Conservation (phyloP, 2,888 invertebrate genomes). For the Lasioglossum zephyrum region DNA sequence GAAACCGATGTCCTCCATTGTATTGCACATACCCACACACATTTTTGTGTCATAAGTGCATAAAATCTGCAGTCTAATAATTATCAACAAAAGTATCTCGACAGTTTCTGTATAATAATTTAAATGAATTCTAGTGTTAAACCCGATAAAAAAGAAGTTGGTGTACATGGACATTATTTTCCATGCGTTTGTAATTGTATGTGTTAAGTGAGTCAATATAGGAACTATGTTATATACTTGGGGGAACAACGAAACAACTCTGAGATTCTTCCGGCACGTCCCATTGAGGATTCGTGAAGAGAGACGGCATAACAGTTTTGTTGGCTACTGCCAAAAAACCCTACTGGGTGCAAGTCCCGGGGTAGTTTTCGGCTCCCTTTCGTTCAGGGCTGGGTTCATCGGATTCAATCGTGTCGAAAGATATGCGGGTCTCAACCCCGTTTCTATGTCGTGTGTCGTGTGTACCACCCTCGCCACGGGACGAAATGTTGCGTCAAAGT, state of each 20-base stretch:
- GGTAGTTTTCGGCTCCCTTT: constrained; percentile 7
- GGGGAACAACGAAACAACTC: neutral
- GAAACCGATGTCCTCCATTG: no score
- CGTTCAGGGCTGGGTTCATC: constrained; percentile 17
- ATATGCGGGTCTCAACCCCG: constrained; percentile 12
- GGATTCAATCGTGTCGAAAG: constrained; percentile 47
- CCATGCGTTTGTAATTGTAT: neutral
- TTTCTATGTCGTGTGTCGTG: neutral
- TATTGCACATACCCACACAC: no score
- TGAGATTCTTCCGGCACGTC: neutral
- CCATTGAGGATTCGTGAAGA: neutral
- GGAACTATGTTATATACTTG: no score
- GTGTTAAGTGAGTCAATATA: neutral
- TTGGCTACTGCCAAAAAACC: neutral
- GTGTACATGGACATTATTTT: no score
- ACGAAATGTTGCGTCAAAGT: constrained; percentile 32
- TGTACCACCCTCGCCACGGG: neutral
- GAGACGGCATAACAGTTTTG: neutral
- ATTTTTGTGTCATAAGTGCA: no score
- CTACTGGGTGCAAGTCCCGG: neutral
- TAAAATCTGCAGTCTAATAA: no score
- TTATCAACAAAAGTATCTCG: no score
- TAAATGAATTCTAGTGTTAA: no score
- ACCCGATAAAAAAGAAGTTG: no score
- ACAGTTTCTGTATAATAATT: no score